Evolutionary conservation across 2,113 vertebrate species (phyloP).

Genomic region (Istiophorus platypterus): DNA sequence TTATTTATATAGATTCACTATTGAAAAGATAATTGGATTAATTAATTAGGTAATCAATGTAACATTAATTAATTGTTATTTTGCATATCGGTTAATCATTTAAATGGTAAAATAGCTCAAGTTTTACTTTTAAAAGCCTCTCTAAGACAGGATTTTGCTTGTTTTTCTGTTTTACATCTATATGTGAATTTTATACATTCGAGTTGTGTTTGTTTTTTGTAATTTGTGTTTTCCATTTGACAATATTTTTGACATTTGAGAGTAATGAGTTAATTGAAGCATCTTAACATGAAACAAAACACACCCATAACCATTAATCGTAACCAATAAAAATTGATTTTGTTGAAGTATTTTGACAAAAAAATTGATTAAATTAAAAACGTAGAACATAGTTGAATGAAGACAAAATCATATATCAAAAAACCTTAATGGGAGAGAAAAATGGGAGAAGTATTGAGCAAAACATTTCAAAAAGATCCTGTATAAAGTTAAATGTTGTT

Average conservation of each 20-base stretch:
- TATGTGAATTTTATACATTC: background rate
- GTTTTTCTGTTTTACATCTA: background rate
- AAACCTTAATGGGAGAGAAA: background rate
- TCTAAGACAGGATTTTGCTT: no score
- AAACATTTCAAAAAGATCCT: background rate
- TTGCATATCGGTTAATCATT: background rate
- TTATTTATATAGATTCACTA: background rate
- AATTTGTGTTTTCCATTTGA: background rate
- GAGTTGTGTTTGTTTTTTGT: background rate
- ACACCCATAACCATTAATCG: no score
- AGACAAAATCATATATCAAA: background rate
- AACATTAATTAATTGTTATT: background rate
- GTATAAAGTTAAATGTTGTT: background rate
- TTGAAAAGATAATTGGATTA: background rate
- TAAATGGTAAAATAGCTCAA: no score
- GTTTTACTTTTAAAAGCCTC: no score
- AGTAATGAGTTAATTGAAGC: background rate
- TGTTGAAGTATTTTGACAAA: background rate
- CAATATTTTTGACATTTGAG: background rate
- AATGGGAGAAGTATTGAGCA: background rate
- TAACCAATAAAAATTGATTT: background rate
- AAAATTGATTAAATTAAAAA: background rate
- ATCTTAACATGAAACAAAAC: background rate
- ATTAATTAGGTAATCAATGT: background rate
- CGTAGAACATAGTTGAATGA: background rate